Conservation (phyloP, 2,797 vertebrate species). For the Schizopygopsis pylzovi region DNA sequence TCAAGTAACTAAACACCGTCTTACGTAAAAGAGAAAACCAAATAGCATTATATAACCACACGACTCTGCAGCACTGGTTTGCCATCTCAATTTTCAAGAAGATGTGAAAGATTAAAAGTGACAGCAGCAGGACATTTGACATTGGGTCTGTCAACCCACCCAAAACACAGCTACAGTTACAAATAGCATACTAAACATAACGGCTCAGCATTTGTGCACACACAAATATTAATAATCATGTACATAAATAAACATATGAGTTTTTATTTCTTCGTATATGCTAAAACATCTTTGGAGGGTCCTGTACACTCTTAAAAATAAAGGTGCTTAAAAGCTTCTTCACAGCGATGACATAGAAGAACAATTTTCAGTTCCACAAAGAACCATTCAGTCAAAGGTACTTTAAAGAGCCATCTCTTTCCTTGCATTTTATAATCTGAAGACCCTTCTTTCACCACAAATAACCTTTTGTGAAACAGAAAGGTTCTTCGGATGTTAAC, state of each 20-base stretch:
- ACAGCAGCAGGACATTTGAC: slow-evolving; percentile 37
- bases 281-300: neutral
- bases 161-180: slow-evolving; percentile 19
- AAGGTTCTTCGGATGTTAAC: too few relatives aligned
- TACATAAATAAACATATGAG: neutral
- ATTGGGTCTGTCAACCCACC: slow-evolving; percentile 5
- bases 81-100: slow-evolving; percentile 21
- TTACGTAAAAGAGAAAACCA: slow-evolving; percentile 7
- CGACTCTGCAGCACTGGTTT: neutral
- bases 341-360: too few relatives aligned
- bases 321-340: too few relatives aligned
- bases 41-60: slow-evolving; percentile 36
- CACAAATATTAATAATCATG: neutral
- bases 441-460: too few relatives aligned
- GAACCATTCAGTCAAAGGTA: too few relatives aligned
- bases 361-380: too few relatives aligned
- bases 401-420: too few relatives aligned
- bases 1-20: slow-evolving; percentile 20
- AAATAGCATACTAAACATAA: slow-evolving; percentile 18
- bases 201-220: neutral
- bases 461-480: too few relatives aligned
- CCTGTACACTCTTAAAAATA: neutral
- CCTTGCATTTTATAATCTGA: too few relatives aligned
- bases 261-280: neutral
- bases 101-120: slow-evolving; percentile 42